Evolutionary conservation across 2,888 invertebrate species (phyloP).

Genomic region (Sarcophaga subvicina): DNA sequence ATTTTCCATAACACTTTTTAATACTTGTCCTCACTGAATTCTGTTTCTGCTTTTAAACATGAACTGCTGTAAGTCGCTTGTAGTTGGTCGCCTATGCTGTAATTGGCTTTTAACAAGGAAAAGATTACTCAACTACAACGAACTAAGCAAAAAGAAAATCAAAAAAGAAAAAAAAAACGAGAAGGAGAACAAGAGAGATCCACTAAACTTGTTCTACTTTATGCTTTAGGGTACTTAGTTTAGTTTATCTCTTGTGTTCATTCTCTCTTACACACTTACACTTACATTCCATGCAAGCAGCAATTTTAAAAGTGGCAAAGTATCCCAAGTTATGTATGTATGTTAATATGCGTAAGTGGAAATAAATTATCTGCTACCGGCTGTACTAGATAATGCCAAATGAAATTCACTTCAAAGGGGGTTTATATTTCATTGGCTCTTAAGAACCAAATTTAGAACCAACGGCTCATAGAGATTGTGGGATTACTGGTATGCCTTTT

Average conservation of each 20-base stretch:
- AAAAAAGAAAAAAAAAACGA: neutral
- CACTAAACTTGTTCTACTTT: conserved; percentile 69
- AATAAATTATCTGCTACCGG: too few species aligned
- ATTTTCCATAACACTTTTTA: too few species aligned
- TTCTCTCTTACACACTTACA: conserved; percentile 8
- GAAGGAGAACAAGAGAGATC: conserved; percentile 5
- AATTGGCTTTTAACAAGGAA: conserved; percentile 23
- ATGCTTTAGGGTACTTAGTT: conserved; percentile 62
- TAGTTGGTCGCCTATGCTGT: conserved; percentile 35
- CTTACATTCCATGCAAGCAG: neutral
- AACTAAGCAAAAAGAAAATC: neutral
- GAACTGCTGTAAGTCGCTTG: neutral
- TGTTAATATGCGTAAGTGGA: neutral
- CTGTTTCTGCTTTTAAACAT: too few species aligned
- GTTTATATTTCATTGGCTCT: too few species aligned
- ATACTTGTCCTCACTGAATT: too few species aligned
- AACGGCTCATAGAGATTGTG: too few species aligned
- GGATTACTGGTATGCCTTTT: too few species aligned
- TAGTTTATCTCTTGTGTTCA: conserved; percentile 40
- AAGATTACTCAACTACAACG: neutral
- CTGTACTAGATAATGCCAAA: too few species aligned
- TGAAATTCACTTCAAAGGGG: too few species aligned
- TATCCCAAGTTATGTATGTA: neutral
- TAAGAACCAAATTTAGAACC: too few species aligned
- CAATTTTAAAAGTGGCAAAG: neutral